Percentiles rank a stretch among this genome's conserved stretches.
phyloP scores from a whole-genome alignment of 2,888 invertebrate genomes.

The Hirtodrosophila trivittata region DNA sequence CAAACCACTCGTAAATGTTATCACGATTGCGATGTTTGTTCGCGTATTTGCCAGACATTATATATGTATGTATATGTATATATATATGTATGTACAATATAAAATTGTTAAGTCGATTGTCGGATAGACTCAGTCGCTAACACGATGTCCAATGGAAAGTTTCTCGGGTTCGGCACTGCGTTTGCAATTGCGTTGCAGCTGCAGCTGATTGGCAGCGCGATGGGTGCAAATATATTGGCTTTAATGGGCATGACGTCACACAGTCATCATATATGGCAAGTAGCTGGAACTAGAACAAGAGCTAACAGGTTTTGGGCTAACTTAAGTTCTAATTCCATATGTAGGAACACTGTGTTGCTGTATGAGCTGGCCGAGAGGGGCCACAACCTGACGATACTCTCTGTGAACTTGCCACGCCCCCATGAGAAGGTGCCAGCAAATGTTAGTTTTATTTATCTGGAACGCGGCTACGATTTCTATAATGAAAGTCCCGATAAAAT shows the following conservation, averaged over 20 bases:
- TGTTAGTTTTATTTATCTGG: conserved; percentile 69
- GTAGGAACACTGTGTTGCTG: conserved; percentile 59
- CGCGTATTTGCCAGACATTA: too few relatives aligned
- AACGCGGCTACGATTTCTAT: conserved; percentile 56
- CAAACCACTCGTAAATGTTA: too few relatives aligned
- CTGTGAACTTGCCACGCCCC: conserved; percentile 49
- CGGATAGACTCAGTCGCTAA: conserved; percentile 3
- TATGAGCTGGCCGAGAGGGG: conserved; percentile 55
- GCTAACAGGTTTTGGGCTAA: neutral
- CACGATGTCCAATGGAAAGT: conserved; percentile 9
- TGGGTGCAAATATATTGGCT: conserved; percentile 56
- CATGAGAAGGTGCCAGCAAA: conserved; percentile 47
- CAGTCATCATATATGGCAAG: conserved; percentile 66
- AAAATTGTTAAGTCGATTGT: neutral
- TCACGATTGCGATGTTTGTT: too few relatives aligned
- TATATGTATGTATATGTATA: neutral
- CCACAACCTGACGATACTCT: conserved; percentile 66
- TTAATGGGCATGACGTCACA: conserved; percentile 62
- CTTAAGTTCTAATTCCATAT: neutral
- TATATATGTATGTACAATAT: neutral
- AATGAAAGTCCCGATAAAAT: conserved; percentile 11
- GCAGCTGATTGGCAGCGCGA: conserved; percentile 7
- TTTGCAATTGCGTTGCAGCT: conserved; percentile 22
- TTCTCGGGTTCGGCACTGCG: neutral
- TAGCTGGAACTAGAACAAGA: neutral